Evolutionary conservation across 2,797 vertebrate genomes (phyloP), one percentile per base, ranked within the genome.

Genomic region (Coccyzus lansbergi): DNA sequence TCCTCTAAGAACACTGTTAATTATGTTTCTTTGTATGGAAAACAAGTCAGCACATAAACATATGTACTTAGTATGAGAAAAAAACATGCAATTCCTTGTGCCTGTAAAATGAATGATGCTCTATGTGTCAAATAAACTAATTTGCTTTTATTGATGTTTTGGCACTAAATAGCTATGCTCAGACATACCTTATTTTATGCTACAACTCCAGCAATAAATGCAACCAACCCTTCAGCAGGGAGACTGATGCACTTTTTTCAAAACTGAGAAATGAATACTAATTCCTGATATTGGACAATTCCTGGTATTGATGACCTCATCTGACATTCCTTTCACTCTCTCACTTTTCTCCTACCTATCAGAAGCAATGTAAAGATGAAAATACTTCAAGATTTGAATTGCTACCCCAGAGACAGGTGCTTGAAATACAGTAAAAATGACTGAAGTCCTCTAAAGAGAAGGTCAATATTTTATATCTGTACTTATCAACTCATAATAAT

Each of bases 391-490:
- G 78, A 72, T 93, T 90, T 86, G 78, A 91, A 91, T 33, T 52
- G 38, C n/a, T 62, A 28, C n/a, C 53, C 42, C 33, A 79, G 83
- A 94, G 53, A 78, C 20, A 81, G 42, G 19, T 55, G 62, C 55
- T 78, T 44, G 36, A 64, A 93, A 86, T 77, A 15, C 49, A 62
- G 34, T 91, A 75, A 92, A 92, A 92, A 75, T 76, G 65, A 82
- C 62, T 2, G 0, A 81, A 76, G 87, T 81, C 62, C 65, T 83
- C 76, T 86, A 75, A 51, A 91, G 79, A 70, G 59, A 95, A 94
- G 87, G 87, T 91, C 80, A 84, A 4, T 93, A 94, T 90, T 94
- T 96, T 92, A 92, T 88, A 91, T 55, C 83, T 83, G 46, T 79
- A 81, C 85, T 90, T 86, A 86, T 34, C 58, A 92, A 80, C 80